Base-by-base conservation (phyloP, 1,140 invertebrate genomes). In the Phocides pigmalion region DNA sequence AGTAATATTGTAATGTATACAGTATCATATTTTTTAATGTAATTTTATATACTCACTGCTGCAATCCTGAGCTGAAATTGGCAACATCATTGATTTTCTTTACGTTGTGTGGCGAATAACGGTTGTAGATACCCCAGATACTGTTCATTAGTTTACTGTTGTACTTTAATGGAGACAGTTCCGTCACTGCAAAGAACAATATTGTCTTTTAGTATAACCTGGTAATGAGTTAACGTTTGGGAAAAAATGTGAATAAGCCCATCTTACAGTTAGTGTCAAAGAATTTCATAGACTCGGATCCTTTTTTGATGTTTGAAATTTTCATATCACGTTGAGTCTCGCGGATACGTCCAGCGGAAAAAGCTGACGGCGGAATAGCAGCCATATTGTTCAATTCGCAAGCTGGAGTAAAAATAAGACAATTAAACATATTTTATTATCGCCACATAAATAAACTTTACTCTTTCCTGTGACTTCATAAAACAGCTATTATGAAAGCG, bases 81-180 rank as follows among this genome's bases (percentile, higher is more conserved):
- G 92, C 76, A 63, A 90, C 93, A 75, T 96, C 95, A 69, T 94
- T 95, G 74, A 95, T 94, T 78, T 96, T 96, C 89, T 97, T 96
- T 66, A 97, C 95, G 82, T 97, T 97, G 76, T 97, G 96, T 1
- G 96, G 95, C 0, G 96, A 97, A 79, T 97, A 97, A 41, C 95
- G 94, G 82, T 97, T 97, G 92, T 97, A 97, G 50, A 95, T 87
- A 6, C 96, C 96, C 97, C 97, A 97, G 82, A 97, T 97, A 79
- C 95, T 96, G 82, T 97, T 97, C 97, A 97, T 97, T 71, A 97
- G 77, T 81, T 97, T 97, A 82, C 95, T 95, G 86, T 95, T 97
- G 84, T 97, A 97, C 73, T 97, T 95, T 28, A 94, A 81, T 0
- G 95, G 95, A 3, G 93, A 80, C 3, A 91, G 76, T 56, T 92